Percentiles rank a stretch among this genome's conserved stretches.
Conservation (phyloP, 2,888 invertebrate species). For the Nomada fucata region DNA sequence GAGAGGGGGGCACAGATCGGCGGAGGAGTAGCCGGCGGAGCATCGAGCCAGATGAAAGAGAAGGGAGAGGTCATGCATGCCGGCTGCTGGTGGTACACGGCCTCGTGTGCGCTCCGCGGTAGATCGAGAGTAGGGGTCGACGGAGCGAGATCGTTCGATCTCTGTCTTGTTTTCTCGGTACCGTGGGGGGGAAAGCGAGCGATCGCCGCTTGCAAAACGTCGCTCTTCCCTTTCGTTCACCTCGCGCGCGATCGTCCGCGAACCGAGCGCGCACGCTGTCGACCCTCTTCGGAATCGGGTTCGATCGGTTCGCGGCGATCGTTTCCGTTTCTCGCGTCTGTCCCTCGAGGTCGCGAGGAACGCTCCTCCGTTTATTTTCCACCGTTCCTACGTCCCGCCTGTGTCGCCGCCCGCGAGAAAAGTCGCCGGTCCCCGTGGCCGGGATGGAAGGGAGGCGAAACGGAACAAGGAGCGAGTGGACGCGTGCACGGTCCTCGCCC, state of each 20-base stretch:
- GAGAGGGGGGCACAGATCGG: conserved; percentile 51
- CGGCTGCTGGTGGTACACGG: conserved; percentile 58
- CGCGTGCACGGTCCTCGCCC: too few relatives aligned
- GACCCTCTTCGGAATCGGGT: background rate
- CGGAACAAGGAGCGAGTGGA: conserved; percentile 3
- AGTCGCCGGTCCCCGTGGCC: too few relatives aligned
- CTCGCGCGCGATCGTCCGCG: background rate
- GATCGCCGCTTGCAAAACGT: background rate
- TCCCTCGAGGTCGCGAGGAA: background rate
- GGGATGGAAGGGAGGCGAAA: background rate
- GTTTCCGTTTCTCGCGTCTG: background rate
- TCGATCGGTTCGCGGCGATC: too few relatives aligned
- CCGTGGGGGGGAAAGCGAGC: conserved; percentile 11
- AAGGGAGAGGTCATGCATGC: conserved; percentile 43
- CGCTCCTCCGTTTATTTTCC: too few relatives aligned
- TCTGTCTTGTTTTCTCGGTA: conserved; percentile 29
- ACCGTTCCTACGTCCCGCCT: too few relatives aligned
- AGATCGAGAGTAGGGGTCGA: conserved; percentile 53
- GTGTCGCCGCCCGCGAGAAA: too few relatives aligned
- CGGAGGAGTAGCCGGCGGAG: conserved; percentile 45
- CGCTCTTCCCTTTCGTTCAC: background rate
- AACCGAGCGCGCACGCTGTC: too few relatives aligned
- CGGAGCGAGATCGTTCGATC: conserved; percentile 41
- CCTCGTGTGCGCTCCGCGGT: conserved; percentile 41
- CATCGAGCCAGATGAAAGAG: conserved; percentile 8